A percentile compares a stretch with the other conserved stretches of the same genome.
These are phyloP conservation scores for Orthosia cruda DNA, from an alignment of 2,888 invertebrate genomes.

Conservation along the genomic window DNA sequence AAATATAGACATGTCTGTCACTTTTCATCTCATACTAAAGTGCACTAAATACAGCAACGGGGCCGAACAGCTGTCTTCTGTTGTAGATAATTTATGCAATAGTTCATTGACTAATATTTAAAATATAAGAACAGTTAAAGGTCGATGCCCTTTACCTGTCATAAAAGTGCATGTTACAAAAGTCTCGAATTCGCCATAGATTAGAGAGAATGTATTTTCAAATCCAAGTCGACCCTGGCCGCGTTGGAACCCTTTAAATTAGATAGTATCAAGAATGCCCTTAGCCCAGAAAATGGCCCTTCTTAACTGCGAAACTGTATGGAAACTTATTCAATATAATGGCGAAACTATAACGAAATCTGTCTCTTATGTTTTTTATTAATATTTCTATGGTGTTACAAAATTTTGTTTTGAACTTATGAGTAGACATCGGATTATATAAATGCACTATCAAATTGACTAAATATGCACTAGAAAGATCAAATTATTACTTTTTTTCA, in stretches of 20 bases:
- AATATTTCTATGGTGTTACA: background rate
- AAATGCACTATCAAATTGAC: no score
- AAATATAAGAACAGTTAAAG: background rate
- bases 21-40: no score
- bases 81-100: no score
- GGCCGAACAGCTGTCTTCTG: no score
- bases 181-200: background rate
- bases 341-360: conserved; percentile 21
- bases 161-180: background rate
- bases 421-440: no score
- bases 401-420: background rate
- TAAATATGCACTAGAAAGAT: no score
- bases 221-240: conserved; percentile 28
- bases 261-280: conserved; percentile 23
- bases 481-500: no score
- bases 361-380: background rate
- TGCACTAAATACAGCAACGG: no score
- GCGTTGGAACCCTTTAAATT: conserved; percentile 8
- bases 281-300: conserved; percentile 30
- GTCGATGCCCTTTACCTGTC: background rate
- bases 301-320: conserved; percentile 15
- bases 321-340: background rate
- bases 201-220: conserved; percentile 34
- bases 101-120: background rate
- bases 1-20: no score